A percentile compares a stretch with the other conserved stretches of the same genome.
Conservation (phyloP, 53 echinoderm and acorn worm species). For the Temnopleurus reevesii region DNA sequence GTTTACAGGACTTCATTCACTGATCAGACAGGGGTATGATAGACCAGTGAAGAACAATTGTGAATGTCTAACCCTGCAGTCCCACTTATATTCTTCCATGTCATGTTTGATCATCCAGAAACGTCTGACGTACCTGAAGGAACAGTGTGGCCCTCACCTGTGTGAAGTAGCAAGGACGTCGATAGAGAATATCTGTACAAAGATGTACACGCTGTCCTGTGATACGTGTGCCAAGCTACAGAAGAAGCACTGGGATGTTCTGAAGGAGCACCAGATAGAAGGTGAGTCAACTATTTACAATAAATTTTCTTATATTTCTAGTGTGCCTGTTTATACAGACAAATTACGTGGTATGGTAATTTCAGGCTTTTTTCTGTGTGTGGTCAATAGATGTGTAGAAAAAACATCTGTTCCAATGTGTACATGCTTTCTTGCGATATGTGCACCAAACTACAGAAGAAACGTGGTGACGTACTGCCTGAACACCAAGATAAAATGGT, state of each 20-base stretch:
- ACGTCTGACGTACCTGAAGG: conserved; percentile 87
- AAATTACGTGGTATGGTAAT: no score
- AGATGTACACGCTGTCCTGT: conserved; percentile 81
- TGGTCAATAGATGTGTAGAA: conserved; percentile 85
- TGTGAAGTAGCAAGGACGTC: conserved; percentile 84
- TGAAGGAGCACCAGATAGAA: conserved; percentile 95
- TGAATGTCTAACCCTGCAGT: no score
- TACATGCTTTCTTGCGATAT: conserved; percentile 78
- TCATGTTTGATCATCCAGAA: conserved; percentile 68
- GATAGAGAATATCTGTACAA: conserved; percentile 91
- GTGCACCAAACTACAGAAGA: conserved; percentile 77
- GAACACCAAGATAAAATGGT: conserved; percentile 97
- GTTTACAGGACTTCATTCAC: no score
- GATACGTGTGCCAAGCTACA: conserved; percentile 79
- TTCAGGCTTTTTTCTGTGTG: no score
- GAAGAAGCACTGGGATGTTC: conserved; percentile 90
- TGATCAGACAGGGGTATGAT: no score
- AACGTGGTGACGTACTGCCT: conserved; percentile 89
- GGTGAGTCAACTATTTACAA: conserved; percentile 55
- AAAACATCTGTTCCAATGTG: conserved; percentile 92
- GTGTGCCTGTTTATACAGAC: no score
- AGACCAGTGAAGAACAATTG: no score
- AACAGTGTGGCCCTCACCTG: conserved; percentile 95
- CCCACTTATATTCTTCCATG: no score
- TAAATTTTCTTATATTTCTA: no score